Percentiles rank a stretch among this genome's conserved stretches.
These are phyloP conservation scores for Pseudorasbora parva DNA, from an alignment of 2,113 vertebrate genomes.

Conservation along the genomic window DNA sequence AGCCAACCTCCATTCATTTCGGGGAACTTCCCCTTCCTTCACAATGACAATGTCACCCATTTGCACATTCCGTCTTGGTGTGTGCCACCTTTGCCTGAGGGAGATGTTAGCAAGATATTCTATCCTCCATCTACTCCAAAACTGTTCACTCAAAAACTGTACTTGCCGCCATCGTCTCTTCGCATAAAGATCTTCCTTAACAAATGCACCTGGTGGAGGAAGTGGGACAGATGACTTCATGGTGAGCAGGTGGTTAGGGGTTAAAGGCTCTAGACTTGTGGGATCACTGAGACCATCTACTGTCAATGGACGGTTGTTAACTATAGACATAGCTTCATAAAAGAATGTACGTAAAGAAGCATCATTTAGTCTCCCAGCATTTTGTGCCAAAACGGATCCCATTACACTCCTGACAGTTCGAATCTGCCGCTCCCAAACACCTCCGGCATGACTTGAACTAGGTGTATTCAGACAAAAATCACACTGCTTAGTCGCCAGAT, in stretches of 20 bases:
- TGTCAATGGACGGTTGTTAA: background rate
- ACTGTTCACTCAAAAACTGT: no score
- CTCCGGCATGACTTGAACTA: background rate
- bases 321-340: background rate
- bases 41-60: no score
- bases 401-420: background rate
- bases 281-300: background rate
- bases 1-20: no score
- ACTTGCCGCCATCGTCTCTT: no score
- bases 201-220: no score
- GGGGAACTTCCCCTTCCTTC: no score
- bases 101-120: no score
- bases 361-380: background rate
- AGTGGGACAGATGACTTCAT: constrained; percentile 42
- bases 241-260: constrained; percentile 49
- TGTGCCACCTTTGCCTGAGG: no score
- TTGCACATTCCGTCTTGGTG: no score
- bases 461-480: constrained; percentile 25
- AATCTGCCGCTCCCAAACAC: constrained; percentile 8
- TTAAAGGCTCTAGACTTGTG: constrained; percentile 39
- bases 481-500: constrained; percentile 35
- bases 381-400: background rate
- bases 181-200: no score
- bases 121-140: no score
- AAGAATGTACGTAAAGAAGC: background rate